phyloP scores from a whole-genome alignment of 2,113 vertebrate species.

The Quiscalus mexicanus region DNA sequence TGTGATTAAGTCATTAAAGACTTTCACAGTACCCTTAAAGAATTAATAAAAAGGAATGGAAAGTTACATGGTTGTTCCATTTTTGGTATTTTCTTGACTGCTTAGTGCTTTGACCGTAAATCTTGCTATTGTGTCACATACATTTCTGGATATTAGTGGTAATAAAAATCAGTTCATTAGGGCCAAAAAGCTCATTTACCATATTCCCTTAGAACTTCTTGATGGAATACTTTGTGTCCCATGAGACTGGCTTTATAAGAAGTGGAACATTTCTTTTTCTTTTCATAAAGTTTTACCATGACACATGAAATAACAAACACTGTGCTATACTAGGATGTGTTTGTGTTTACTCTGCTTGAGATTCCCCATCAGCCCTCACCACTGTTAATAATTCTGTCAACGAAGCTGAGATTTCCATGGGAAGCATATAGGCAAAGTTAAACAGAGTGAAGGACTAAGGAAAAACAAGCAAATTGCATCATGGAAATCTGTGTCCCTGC shows the following conservation, averaged over 20 bases:
- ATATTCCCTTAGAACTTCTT: neutral
- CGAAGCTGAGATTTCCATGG: conserved; percentile 52
- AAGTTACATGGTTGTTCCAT: neutral
- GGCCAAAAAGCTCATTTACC: neutral
- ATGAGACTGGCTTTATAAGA: conserved; percentile 2
- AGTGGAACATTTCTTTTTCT: conserved; percentile 34
- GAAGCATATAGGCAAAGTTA: conserved; percentile 63
- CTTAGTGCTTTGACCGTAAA: neutral
- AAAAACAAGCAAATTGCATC: conserved; percentile 68
- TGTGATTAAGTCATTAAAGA: neutral
- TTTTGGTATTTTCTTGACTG: neutral
- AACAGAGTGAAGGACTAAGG: conserved; percentile 24
- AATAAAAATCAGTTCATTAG: neutral
- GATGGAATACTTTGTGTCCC: neutral
- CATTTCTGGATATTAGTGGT: neutral
- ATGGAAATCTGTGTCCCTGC: conserved; percentile 60
- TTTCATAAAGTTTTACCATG: conserved; percentile 20
- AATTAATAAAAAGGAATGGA: neutral
- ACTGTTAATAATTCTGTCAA: conserved; percentile 64
- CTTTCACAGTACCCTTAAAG: neutral
- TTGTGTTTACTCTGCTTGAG: conserved; percentile 59
- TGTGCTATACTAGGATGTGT: conserved; percentile 1
- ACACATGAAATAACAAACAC: conserved; percentile 47
- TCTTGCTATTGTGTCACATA: neutral
- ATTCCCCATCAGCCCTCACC: conserved; percentile 25